Base-by-base conservation (phyloP, 2,113 vertebrate genomes). In the Coracopsis vasa region DNA sequence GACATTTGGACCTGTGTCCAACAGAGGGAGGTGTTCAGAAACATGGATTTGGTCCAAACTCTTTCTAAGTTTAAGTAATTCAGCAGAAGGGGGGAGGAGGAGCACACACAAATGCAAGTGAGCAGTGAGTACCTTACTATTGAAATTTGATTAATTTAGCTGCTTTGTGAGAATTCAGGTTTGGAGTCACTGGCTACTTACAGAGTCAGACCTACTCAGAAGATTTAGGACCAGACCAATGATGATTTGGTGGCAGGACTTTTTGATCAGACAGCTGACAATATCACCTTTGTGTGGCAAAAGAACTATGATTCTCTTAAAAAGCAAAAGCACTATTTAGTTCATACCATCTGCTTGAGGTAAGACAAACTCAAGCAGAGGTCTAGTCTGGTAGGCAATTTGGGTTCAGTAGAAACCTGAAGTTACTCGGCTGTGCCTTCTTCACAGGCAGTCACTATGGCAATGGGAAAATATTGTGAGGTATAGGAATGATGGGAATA, bases 381-480 rank as follows among this genome's bases (percentile, higher is more conserved):
- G 84, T 88, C 67, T 37, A 29, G 69, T 44, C 94, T 74, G 47
- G 74, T 56, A 92, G 80, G 70, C 71, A 80, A 29, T 77, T 45
- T 64, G 48, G 31, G 54, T 66, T 97, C 86, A 66, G 74, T 71
- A 92, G 93, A 97, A 96, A 83, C 67, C 64, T 88, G 86, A 95
- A 93, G 84, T 96, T 95, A 77, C 33, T 96, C 9, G 2, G 42
- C 93, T 86, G 45, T 87, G 94, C 94, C 88, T 95, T 94, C 95
- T 83, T 95, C 74, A 67, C 94, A 93, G 82, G 81, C 85, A 41
- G 95, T 98, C 97, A 31, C 98, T 97, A 98, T 98, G 97, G 97
- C 58, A 90, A 98, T 97, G 91, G 96, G 73, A 97, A 98, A 98
- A 98, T 98, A 98, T 98, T 98, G 94, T 98, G 97, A 82, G 44